phyloP scores from a whole-genome alignment of 1,140 invertebrate species.

The Adelges cooleyi region DNA sequence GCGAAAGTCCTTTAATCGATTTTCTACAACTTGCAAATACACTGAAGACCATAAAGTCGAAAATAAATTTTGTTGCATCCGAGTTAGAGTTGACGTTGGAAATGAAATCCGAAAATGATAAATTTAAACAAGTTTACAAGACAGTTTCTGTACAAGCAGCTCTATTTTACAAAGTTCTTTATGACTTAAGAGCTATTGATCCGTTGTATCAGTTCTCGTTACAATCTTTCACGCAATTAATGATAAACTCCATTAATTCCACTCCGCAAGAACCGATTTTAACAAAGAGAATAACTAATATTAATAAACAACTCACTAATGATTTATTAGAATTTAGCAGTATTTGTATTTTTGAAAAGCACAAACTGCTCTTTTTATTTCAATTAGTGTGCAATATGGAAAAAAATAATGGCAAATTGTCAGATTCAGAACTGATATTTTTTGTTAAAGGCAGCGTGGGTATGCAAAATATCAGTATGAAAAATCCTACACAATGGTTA shows the following conservation, averaged over 20 bases:
- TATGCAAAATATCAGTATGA: constrained; percentile 63
- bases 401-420: constrained; percentile 49
- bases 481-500: constrained; percentile 36
- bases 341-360: constrained; percentile 71
- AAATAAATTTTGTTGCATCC: not conserved
- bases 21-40: not conserved
- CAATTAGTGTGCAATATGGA: constrained; percentile 76
- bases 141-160: not conserved
- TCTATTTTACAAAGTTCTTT: not conserved
- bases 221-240: not conserved
- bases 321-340: constrained; percentile 10
- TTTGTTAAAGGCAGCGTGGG: constrained; percentile 50
- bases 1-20: not conserved
- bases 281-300: not conserved
- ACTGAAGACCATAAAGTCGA: not conserved
- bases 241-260: not conserved
- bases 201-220: constrained; percentile 16
- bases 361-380: constrained; percentile 80
- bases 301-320: not conserved
- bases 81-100: not conserved
- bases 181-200: not conserved
- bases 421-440: constrained; percentile 62
- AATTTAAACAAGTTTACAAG: not conserved
- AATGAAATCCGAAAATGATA: not conserved
- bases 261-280: not conserved